Percentiles rank a stretch among this genome's conserved stretches.
Evolutionary conservation across 2,113 vertebrate species (phyloP).

Genomic region (Petrocephalus zakoni): DNA sequence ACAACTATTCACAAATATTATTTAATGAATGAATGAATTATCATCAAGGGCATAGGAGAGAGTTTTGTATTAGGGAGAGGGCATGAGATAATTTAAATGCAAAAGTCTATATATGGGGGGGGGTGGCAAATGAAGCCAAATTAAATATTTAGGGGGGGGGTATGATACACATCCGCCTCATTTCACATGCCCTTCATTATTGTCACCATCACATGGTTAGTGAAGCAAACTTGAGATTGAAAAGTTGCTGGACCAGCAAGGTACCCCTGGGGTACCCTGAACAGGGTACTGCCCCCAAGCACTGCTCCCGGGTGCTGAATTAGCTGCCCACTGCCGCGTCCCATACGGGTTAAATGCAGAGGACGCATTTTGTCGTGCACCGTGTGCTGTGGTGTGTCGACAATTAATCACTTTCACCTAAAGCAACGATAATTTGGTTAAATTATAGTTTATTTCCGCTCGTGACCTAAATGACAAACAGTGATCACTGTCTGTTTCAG

Average conservation of each 20-base stretch:
- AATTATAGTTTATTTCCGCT: background rate
- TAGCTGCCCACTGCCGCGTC: no score
- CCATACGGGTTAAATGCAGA: no score
- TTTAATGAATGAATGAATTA: background rate
- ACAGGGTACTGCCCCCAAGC: no score
- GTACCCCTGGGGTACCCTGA: no score
- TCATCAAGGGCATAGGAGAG: background rate
- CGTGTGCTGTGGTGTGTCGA: no score
- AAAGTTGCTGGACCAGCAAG: no score
- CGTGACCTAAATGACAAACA: background rate
- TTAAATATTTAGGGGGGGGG: background rate
- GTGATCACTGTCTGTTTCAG: constrained; percentile 46
- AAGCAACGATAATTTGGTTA: background rate
- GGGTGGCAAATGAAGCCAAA: background rate
- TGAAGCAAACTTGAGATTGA: no score
- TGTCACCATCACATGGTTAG: background rate
- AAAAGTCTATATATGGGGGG: background rate
- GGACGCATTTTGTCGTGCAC: no score
- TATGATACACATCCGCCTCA: background rate
- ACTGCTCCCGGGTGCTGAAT: no score
- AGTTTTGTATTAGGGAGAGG: background rate
- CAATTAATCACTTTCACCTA: no score
- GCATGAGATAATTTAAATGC: background rate
- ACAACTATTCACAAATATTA: background rate
- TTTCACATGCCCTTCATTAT: background rate